These are phyloP conservation scores for Apteryx mantelli DNA, from an alignment of 2,113 vertebrate species.

Conservation along the genomic window DNA sequence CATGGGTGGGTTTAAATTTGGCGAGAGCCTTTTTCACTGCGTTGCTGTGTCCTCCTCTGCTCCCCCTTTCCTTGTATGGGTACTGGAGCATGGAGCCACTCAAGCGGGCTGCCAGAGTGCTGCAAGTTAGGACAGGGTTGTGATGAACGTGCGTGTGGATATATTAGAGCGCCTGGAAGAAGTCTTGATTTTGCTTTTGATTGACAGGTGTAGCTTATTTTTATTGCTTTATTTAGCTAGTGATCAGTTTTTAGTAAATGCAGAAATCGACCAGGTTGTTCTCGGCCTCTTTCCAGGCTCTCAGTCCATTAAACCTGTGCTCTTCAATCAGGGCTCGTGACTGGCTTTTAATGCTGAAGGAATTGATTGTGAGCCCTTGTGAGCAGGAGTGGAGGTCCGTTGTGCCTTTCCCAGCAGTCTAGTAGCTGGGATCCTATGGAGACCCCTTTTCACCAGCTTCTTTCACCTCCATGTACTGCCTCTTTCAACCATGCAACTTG, in stretches of 20 bases:
- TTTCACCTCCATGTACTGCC: not conserved
- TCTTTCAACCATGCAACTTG: rapidly evolving
- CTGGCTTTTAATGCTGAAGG: conserved; percentile 19
- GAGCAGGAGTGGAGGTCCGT: too few species aligned
- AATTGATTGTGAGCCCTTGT: conserved; percentile 26
- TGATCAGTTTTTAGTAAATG: conserved; percentile 50
- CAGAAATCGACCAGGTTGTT: conserved; percentile 45
- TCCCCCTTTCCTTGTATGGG: not conserved
- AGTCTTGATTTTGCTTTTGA: not conserved
- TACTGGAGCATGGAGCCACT: not conserved
- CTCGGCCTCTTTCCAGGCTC: conserved; percentile 12
- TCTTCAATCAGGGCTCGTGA: conserved; percentile 60
- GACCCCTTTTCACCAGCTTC: not conserved
- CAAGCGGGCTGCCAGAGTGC: not conserved
- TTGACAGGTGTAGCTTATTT: conserved; percentile 28
- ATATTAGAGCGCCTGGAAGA: not conserved
- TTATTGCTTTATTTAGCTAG: conserved; percentile 29
- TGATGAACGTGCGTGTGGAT: not conserved
- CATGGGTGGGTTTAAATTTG: not conserved
- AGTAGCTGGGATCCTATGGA: not conserved
- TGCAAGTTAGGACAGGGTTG: not conserved
- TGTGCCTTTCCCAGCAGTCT: not conserved
- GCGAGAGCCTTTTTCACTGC: not conserved
- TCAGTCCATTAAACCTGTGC: conserved; percentile 67
- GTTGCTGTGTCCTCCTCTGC: not conserved